Percentiles rank a stretch among this genome's conserved stretches.
phyloP scores from a whole-genome alignment of 2,888 invertebrate species.

The Polydrusus cervinus region DNA sequence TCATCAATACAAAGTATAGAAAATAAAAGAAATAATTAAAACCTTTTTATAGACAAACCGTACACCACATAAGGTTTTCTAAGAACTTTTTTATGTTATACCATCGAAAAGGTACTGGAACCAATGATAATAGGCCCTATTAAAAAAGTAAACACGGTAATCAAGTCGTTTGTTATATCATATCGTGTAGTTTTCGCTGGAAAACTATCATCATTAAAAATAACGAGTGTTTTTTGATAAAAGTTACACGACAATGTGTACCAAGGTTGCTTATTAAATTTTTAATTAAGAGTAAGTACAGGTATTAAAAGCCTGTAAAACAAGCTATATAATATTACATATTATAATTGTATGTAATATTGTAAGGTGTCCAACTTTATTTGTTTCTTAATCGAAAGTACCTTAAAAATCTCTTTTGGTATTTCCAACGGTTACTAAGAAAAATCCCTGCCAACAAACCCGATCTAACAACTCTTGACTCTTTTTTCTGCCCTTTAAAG shows the following conservation, averaged over 20 bases:
- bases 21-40: too few relatives aligned
- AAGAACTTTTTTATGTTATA: background rate
- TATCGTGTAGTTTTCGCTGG: background rate
- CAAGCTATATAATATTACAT: too few relatives aligned
- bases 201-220: slow-evolving; percentile 16
- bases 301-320: background rate
- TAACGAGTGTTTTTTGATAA: background rate
- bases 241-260: background rate
- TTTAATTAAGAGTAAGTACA: background rate
- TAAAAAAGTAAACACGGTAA: slow-evolving; percentile 3
- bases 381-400: too few relatives aligned
- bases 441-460: background rate
- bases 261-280: background rate
- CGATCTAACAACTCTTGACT: background rate
- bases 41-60: too few relatives aligned
- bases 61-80: background rate
- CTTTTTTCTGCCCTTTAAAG: too few relatives aligned
- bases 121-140: background rate
- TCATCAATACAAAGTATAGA: too few relatives aligned
- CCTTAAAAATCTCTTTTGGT: too few relatives aligned
- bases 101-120: background rate
- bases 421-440: too few relatives aligned
- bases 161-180: background rate
- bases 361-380: too few relatives aligned
- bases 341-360: too few relatives aligned